Percentiles rank a stretch among this genome's conserved stretches.
These are phyloP conservation scores for Lepus timidus DNA, from an alignment of 2,113 vertebrate species.

Conservation along the genomic window DNA sequence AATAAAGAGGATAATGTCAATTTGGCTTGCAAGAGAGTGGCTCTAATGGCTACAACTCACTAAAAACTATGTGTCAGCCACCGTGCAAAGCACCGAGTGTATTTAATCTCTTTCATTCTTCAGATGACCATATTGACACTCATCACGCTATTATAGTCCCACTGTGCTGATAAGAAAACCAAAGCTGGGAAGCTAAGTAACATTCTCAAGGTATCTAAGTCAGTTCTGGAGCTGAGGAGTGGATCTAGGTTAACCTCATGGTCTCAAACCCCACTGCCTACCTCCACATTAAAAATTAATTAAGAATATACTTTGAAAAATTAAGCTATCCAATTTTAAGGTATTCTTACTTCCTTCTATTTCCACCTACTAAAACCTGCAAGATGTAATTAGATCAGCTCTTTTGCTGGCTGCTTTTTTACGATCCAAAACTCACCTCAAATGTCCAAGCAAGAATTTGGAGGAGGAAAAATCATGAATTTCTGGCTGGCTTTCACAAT, in stretches of 20 bases:
- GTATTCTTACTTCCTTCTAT: neutral
- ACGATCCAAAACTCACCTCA: neutral
- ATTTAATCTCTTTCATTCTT: conserved; percentile 46
- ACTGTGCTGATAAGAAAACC: neutral
- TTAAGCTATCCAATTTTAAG: conserved; percentile 39
- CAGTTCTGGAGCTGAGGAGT: neutral
- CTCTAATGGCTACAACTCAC: neutral
- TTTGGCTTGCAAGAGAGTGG: neutral
- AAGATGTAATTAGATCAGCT: neutral
- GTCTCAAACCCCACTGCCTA: neutral
- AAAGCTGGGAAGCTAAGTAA: neutral
- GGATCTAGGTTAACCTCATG: conserved; percentile 6
- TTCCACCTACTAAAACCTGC: conserved; percentile 25
- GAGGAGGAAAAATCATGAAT: conserved; percentile 19
- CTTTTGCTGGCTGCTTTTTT: conserved; percentile 23
- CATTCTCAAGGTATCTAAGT: neutral
- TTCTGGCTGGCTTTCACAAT: conserved; percentile 26
- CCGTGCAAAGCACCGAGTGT: neutral
- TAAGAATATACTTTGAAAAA: conserved; percentile 45
- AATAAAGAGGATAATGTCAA: neutral
- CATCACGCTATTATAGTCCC: neutral
- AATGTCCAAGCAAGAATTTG: neutral
- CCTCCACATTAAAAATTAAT: neutral
- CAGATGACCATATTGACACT: neutral
- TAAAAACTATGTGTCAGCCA: conserved; percentile 13